Evolutionary conservation across 1,140 invertebrate species (phyloP).

Genomic region (Scaptomyza graminum): DNA sequence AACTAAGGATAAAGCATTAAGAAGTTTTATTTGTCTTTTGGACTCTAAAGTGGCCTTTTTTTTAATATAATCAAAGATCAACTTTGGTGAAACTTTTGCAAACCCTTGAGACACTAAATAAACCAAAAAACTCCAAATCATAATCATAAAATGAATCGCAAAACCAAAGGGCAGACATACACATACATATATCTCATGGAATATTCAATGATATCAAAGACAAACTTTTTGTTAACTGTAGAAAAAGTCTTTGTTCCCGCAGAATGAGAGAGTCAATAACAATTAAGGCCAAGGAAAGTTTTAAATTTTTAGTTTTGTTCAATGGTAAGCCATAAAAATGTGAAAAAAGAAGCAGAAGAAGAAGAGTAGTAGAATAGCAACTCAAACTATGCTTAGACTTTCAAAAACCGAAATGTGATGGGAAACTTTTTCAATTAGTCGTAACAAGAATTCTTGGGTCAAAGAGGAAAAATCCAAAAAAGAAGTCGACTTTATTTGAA

Average conservation of each 20-base stretch:
- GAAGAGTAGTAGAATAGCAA: neutral
- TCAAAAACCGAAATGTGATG: constrained; percentile 50
- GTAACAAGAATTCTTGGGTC: constrained; percentile 69
- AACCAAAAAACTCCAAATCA: constrained; percentile 16
- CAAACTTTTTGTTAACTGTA: constrained; percentile 17
- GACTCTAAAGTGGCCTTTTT: too few relatives aligned
- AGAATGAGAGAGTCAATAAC: constrained; percentile 64
- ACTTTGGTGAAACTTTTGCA: neutral
- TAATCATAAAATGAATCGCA: constrained; percentile 16
- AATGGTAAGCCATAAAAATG: constrained; percentile 40
- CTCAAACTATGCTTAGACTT: constrained; percentile 64
- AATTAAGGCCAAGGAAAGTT: constrained; percentile 71
- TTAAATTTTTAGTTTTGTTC: constrained; percentile 16
- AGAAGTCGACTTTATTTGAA: constrained; percentile 21
- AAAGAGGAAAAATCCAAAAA: neutral
- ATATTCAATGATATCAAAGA: constrained; percentile 38
- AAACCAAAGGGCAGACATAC: constrained; percentile 16
- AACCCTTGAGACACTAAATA: constrained; percentile 9
- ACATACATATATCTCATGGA: constrained; percentile 22
- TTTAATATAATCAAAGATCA: neutral
- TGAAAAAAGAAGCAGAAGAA: neutral
- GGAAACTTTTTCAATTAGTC: constrained; percentile 78
- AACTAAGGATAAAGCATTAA: too few relatives aligned
- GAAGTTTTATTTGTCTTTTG: too few relatives aligned
- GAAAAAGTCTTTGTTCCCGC: neutral